phyloP scores from a whole-genome alignment of 2,888 invertebrate genomes.

The Kuschelorhynchus macadamiae region DNA sequence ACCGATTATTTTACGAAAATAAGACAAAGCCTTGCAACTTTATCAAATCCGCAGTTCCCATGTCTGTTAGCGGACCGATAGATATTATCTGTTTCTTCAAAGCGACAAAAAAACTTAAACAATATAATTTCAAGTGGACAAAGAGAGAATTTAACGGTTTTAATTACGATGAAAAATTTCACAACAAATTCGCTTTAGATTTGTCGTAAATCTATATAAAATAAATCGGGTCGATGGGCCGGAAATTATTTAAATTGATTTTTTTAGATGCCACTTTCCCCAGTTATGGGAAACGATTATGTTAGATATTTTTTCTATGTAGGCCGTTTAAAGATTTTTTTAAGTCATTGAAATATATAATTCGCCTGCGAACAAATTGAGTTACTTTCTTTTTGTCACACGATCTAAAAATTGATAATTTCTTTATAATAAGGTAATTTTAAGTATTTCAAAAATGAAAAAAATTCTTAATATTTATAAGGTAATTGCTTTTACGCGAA shows the following conservation, averaged over 20 bases:
- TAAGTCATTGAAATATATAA: neutral
- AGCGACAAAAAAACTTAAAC: conserved; percentile 12
- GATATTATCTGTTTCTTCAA: conserved; percentile 14
- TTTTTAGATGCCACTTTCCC: conserved; percentile 35
- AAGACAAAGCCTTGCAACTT: too few species aligned
- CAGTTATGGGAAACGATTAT: conserved; percentile 37
- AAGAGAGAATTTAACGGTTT: conserved; percentile 35
- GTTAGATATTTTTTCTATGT: conserved; percentile 1
- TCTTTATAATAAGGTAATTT: too few species aligned
- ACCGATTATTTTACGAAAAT: too few species aligned
- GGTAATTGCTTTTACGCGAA: too few species aligned
- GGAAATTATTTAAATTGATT: conserved; percentile 41
- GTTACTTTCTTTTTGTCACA: too few species aligned
- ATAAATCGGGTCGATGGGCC: conserved; percentile 39
- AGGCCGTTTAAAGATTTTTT: neutral
- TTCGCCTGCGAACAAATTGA: too few species aligned
- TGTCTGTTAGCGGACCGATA: conserved; percentile 20
- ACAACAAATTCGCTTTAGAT: conserved; percentile 29
- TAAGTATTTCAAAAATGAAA: too few species aligned
- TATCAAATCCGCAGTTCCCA: conserved; percentile 26
- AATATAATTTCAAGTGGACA: conserved; percentile 26
- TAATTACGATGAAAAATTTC: conserved; percentile 37
- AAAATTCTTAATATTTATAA: too few species aligned
- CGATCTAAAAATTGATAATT: too few species aligned
- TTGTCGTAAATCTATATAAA: conserved; percentile 32